These are phyloP conservation scores for Panagrolaimus sp. DNA, from an alignment of 1,140 invertebrate species.

Conservation along the genomic window DNA sequence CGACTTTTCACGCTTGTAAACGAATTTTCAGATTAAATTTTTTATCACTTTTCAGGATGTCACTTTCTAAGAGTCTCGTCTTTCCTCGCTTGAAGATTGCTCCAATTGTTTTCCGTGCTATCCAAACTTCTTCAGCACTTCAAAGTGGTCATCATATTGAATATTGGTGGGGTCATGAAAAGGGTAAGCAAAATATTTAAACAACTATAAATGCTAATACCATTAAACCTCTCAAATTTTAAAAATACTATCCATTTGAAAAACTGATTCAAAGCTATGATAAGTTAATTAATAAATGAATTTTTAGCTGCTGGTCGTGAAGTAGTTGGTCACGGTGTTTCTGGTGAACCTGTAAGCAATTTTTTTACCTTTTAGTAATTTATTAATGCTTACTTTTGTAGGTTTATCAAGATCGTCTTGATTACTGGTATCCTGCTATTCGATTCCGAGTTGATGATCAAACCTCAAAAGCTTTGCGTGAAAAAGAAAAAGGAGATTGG, in stretches of 20 bases:
- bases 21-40: conserved; percentile 2
- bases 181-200: background rate
- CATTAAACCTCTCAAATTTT: too few species aligned
- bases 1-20: background rate
- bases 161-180: conserved; percentile 58
- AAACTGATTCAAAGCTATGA: too few species aligned
- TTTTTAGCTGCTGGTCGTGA: conserved; percentile 48
- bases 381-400: conserved; percentile 29
- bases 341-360: conserved; percentile 46
- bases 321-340: conserved; percentile 49
- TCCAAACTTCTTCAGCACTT: conserved; percentile 37
- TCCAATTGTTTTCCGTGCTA: conserved; percentile 28
- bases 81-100: conserved; percentile 42
- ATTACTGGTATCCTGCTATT: conserved; percentile 59
- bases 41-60: conserved; percentile 36
- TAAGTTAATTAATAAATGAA: too few species aligned
- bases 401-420: conserved; percentile 53
- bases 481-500: conserved; percentile 56
- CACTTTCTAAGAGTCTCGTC: conserved; percentile 42
- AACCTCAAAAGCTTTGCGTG: conserved; percentile 42
- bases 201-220: too few species aligned
- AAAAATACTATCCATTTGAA: too few species aligned
- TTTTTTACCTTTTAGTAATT: background rate
- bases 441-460: conserved; percentile 58
- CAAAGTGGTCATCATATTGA: conserved; percentile 36